Base-by-base conservation (phyloP, 92 coral and sea anemone species). In the Actinostola sp. region DNA sequence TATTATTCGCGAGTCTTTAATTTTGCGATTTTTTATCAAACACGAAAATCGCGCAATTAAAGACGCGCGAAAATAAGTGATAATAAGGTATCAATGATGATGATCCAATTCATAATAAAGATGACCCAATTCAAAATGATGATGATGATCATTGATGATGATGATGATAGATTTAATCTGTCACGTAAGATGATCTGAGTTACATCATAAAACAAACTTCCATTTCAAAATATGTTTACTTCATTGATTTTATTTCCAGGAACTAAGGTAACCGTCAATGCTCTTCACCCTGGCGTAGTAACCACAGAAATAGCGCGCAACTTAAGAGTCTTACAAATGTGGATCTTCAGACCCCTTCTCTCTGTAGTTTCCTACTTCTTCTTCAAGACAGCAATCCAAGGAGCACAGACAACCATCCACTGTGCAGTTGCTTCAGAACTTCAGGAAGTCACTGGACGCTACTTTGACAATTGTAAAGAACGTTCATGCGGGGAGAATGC, bases 351-450 rank as follows among this genome's bases (percentile, higher is more conserved):
- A 48, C 93, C 87, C 11, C 17, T 90, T 1, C 71, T 87, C 19
- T 92, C 80, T 43, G 25, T 92, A 9, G 61, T 88, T 24, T 20
- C 46, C n/a, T 90, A 86, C 67, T 70, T 86, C 70, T 85, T 89
- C 64, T 89, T 89, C 61, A 89, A 89, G 82, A 75, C 92, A n/a
- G 25, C 78, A 4, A 79, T 78, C 38, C 81, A 82, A 56, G 96
- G 96, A 9, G 89, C 92, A 17, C 96, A 90, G 77, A 86, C 96
- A 24, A 69, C 87, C 23, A 82, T 90, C 28, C 74, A 83, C 70
- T 90, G 96, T 65, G 92, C 96, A 26, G 96, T 83, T 19, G 89
- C 92, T 19, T 84, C 86, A 42, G 96, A 86, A 20, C 63, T 90
- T 28, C 88, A 67, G 48, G 79, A 82, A 13, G 85, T 79, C 11